A percentile compares a stretch with the other conserved stretches of the same genome.
These are phyloP conservation scores for Trissolcus basalis DNA, from an alignment of 1,140 invertebrate genomes.

Conservation along the genomic window DNA sequence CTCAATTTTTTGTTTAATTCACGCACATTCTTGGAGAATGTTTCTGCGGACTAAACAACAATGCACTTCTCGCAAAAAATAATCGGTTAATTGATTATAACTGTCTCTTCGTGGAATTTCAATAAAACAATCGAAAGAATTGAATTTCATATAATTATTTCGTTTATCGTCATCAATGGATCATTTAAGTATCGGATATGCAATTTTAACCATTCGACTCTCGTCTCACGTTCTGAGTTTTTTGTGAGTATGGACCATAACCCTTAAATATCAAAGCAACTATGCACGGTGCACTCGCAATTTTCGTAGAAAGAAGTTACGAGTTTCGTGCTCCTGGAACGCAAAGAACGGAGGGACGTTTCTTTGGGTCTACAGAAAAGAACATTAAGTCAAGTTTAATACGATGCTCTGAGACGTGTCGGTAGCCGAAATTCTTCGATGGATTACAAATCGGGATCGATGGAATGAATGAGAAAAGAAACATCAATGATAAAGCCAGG, in stretches of 20 bases:
- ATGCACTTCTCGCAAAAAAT: too few relatives aligned
- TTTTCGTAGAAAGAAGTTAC: conserved; percentile 55
- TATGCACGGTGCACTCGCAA: conserved; percentile 46
- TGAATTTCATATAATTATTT: background rate
- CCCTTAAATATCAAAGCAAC: conserved; percentile 55
- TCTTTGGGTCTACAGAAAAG: conserved; percentile 44
- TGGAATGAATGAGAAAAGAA: conserved; percentile 48
- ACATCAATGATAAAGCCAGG: conserved; percentile 51
- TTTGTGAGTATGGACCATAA: conserved; percentile 40
- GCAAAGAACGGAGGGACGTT: conserved; percentile 48
- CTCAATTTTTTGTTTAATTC: too few relatives aligned
- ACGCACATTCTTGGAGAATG: too few relatives aligned
- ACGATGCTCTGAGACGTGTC: conserved; percentile 48
- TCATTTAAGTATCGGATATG: conserved; percentile 36
- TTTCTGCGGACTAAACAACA: too few relatives aligned
- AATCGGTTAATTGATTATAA: too few relatives aligned
- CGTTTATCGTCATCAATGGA: conserved; percentile 16
- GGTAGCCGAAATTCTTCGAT: conserved; percentile 57
- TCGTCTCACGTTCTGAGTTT: conserved; percentile 61
- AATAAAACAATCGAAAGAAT: conserved; percentile 5
- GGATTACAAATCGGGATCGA: conserved; percentile 62
- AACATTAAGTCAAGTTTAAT: conserved; percentile 42
- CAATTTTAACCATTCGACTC: conserved; percentile 55
- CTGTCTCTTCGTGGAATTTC: background rate
- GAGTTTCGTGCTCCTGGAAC: conserved; percentile 49